Evolutionary conservation across 2,797 vertebrate genomes (phyloP).

Genomic region (Podarcis siculus): DNA sequence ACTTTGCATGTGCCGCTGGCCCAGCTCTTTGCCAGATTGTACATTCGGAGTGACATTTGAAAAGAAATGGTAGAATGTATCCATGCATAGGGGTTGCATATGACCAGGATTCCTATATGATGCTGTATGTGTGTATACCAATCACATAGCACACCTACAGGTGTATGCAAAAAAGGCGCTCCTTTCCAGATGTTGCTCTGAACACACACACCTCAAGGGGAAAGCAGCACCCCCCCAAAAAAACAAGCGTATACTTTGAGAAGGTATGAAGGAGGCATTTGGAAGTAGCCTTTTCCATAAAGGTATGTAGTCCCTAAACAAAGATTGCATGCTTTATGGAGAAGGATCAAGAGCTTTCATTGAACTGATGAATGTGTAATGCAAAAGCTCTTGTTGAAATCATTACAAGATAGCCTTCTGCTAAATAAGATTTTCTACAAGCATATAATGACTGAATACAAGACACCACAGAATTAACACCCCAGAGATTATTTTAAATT

Average conservation of each 20-base stretch:
- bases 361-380: slow-evolving; percentile 53
- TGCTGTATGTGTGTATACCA: no score
- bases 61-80: no score
- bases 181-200: no score
- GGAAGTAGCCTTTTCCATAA: background rate
- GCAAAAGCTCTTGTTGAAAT: slow-evolving; percentile 50
- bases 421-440: slow-evolving; percentile 41
- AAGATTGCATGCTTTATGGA: slow-evolving; percentile 30
- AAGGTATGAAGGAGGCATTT: background rate
- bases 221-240: background rate
- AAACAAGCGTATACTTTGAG: background rate
- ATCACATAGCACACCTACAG: no score
- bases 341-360: slow-evolving; percentile 35
- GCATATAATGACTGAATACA: slow-evolving; percentile 34
- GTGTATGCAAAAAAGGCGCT: no score
- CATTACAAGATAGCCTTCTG: slow-evolving; percentile 36
- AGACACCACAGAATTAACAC: slow-evolving; percentile 45
- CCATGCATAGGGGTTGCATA: no score
- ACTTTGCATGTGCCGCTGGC: no score
- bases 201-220: background rate
- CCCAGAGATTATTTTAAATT: slow-evolving; percentile 61
- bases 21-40: no score
- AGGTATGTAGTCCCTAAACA: slow-evolving; percentile 4
- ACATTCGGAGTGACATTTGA: no score
- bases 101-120: no score